phyloP scores from a whole-genome alignment of 1,140 invertebrate genomes.

The Armadillidium nasatum region DNA sequence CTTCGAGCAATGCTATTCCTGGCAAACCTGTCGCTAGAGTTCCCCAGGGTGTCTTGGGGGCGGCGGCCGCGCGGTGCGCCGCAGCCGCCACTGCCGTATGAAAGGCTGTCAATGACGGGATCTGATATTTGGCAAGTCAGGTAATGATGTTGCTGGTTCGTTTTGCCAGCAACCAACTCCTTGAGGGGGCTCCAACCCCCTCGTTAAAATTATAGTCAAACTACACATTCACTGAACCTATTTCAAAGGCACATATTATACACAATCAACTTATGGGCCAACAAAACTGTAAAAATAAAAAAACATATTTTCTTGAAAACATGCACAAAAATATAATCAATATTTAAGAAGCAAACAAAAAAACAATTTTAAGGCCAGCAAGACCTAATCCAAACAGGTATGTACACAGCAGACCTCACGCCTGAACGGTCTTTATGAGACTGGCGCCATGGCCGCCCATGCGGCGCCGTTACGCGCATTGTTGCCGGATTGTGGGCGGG shows the following conservation, averaged over 20 bases:
- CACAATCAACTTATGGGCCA: not conserved
- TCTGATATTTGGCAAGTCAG: not conserved
- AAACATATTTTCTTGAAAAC: not conserved
- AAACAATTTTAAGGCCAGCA: not conserved
- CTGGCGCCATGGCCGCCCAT: not conserved
- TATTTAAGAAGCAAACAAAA: not conserved
- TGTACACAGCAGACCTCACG: not conserved
- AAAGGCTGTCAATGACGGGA: not conserved
- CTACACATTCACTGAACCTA: not conserved
- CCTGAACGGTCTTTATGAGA: not conserved
- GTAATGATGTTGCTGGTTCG: not conserved
- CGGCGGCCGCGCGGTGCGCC: not conserved
- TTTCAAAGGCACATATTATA: not conserved
- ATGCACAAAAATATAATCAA: not conserved
- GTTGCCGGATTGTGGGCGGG: not conserved
- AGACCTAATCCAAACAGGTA: not conserved
- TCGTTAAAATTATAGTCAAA: not conserved
- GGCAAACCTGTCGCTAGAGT: not conserved
- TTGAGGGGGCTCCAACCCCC: not conserved
- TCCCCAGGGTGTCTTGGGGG: not conserved
- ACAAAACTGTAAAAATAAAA: not conserved
- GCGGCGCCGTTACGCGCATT: not conserved
- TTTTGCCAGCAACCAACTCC: not conserved
- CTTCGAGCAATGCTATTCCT: not conserved
- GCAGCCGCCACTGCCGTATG: not conserved